Conservation (phyloP, 1,140 invertebrate genomes). For the Amyelois transitella region DNA sequence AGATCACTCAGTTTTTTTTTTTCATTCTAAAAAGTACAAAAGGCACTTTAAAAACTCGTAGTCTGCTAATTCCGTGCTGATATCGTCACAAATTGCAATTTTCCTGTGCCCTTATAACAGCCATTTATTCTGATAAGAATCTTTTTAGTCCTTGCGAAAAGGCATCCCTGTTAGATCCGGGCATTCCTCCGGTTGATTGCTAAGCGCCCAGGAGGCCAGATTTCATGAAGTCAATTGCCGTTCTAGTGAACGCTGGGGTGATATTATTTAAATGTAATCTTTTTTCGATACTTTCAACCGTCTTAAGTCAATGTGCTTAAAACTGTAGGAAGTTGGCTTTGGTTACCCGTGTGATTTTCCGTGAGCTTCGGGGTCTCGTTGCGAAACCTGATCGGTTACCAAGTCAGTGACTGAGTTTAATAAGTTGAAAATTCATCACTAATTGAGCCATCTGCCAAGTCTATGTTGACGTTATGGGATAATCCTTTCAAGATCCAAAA, state of each 20-base stretch:
- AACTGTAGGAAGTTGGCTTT: background rate
- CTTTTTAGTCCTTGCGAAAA: slow-evolving; percentile 62
- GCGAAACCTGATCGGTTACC: too few relatives aligned
- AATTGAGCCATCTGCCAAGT: too few relatives aligned
- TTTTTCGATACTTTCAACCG: slow-evolving; percentile 63
- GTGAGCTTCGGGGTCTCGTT: too few relatives aligned
- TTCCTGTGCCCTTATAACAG: slow-evolving; percentile 48
- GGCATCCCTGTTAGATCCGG: slow-evolving; percentile 57
- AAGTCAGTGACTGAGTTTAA: too few relatives aligned
- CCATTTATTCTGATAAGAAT: slow-evolving; percentile 58
- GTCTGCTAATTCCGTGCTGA: slow-evolving; percentile 48
- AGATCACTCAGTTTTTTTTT: background rate
- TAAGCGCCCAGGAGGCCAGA: slow-evolving; percentile 65
- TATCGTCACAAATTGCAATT: slow-evolving; percentile 67
- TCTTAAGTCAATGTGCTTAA: slow-evolving; percentile 17
- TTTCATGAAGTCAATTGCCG: slow-evolving; percentile 63
- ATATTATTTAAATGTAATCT: slow-evolving; percentile 74
- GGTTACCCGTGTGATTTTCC: background rate
- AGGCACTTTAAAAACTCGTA: background rate
- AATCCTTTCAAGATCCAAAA: too few relatives aligned
- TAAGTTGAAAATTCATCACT: too few relatives aligned
- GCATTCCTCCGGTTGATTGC: slow-evolving; percentile 64
- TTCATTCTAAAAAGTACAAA: background rate
- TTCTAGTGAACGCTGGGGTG: slow-evolving; percentile 68
- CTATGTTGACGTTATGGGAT: too few relatives aligned